Base-by-base conservation (phyloP, 2,797 vertebrate genomes). In the Phataginus tricuspis region DNA sequence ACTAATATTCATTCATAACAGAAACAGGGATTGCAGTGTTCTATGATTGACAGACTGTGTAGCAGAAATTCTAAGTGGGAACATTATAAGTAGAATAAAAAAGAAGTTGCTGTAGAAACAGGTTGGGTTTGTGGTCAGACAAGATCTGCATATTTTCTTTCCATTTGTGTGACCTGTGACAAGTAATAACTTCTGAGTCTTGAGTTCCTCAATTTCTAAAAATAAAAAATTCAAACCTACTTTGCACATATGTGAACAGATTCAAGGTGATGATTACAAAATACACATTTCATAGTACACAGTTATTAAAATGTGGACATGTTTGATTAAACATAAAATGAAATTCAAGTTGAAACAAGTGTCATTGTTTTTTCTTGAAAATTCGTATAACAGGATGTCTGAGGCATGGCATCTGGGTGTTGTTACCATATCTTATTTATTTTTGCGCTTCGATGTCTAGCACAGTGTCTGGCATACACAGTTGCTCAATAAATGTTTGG, bases 291-390 rank as follows among this genome's bases (percentile, higher is more conserved):
- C 27, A 14, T 7, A 72, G 4, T 27, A 16, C 0, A 1, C 3
- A 4, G 14, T 55, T 51, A 15, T 27, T 25, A 77, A 84, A 78
- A 78, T 61, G 3, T 19, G 10, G 21, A 71, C 4, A 34, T 39
- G 4, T 72, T 90, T 72, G 7, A 88, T 86, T 64, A 69, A 66
- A 69, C 59, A 34, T 27, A 87, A 34, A 91, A 57, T 34, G 16
- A 71, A 83, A 69, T 75, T 4, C 42, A 74, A 18, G 8, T 75
- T 85, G 42, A 74, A 88, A 31, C 29, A 9, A 25, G 19, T 39
- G 34, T 4, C 11, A n/a, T 11, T 74, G 4, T 31, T 84, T 94
- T 59, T 42, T 82, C 21, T 71, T 91, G 31, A 72, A 78, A 75
- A 45, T 71, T 45, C 45, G 45, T 37, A 19, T 45, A 78, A 12